A percentile compares a stretch with the other conserved stretches of the same genome.
Evolutionary conservation across 2,113 vertebrate species (phyloP).

Genomic region (Micronycteris hirsuta): DNA sequence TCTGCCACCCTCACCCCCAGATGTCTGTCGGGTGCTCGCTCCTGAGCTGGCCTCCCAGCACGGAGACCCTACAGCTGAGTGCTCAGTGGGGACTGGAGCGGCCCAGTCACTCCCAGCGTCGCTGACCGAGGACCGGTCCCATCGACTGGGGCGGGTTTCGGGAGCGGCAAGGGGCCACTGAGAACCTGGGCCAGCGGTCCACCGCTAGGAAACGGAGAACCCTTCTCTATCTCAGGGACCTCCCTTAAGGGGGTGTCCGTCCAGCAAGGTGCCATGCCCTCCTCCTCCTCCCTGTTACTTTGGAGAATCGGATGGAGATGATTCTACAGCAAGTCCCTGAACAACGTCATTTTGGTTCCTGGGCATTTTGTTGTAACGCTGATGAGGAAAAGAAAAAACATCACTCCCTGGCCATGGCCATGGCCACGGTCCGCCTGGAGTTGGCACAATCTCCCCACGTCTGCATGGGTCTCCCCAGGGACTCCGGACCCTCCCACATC

Average conservation of each 20-base stretch:
- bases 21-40: not conserved
- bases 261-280: not conserved
- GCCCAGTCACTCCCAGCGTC: not conserved
- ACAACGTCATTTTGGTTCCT: rapidly evolving
- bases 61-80: not conserved
- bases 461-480: not conserved
- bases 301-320: not conserved
- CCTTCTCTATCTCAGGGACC: not conserved
- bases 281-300: not conserved
- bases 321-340: not conserved
- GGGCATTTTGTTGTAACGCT: not conserved
- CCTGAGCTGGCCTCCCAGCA: not conserved
- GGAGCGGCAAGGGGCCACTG: not conserved
- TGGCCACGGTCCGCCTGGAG: not conserved
- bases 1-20: not conserved
- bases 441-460: not conserved
- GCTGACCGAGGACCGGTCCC: not conserved
- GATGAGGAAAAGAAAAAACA: not conserved
- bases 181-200: not conserved
- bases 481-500: not conserved
- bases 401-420: not conserved
- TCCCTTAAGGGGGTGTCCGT: not conserved
- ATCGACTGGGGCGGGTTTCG: not conserved
- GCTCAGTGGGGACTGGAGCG: not conserved
- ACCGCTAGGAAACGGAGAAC: not conserved